Base-by-base conservation (phyloP, 2,113 vertebrate genomes). In the Erpornis zantholeuca region DNA sequence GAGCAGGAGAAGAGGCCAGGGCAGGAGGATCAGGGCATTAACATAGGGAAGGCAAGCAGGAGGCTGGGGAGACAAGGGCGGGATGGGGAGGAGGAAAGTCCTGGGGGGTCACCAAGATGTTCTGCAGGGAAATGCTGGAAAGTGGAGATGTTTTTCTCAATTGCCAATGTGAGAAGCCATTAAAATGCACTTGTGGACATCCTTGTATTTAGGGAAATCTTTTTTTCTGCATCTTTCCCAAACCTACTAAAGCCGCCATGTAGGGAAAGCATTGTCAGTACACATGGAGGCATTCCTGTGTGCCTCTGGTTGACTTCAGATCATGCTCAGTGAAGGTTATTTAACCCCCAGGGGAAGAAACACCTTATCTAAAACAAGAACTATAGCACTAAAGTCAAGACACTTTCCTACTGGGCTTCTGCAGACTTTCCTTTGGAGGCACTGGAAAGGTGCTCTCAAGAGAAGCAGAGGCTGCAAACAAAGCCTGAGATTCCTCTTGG, bases 171-270 rank as follows among this genome's bases (percentile, higher is more conserved):
- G 33, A 87, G 70, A 85, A 79, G 22, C 25, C 31, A 20, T 42
- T 60, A 60, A 54, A 63, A 71, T 3, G 4, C 3, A 49, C 3
- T 11, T 4, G 1, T 3, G 1, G 9, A 25, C 19, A 29, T 15
- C 33, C 45, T 40, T 52, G 24, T 42, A 15, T 25, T 75, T 47
- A 75, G 23, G n/a, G 47, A 76, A 84, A 36, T 22, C 4, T n/a
- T 59, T 78, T 40, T 45, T 42, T 17, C n/a, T 76, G 47, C 23
- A 5, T 36, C 57, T 44, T 80, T 64, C 49, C n/a, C 44, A 88
- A 72, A 54, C 10, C 25, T 24, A 11, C 52, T 53, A 29, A 57
- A 70, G 31, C 24, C 10, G 75, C 7, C 15, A 4, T 1, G 5
- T 9, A 42, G 33, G 20, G 19, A 65, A 79, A 86, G 20, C 1